Base-by-base conservation (phyloP, 2,888 invertebrate genomes). In the Neria commutata region DNA sequence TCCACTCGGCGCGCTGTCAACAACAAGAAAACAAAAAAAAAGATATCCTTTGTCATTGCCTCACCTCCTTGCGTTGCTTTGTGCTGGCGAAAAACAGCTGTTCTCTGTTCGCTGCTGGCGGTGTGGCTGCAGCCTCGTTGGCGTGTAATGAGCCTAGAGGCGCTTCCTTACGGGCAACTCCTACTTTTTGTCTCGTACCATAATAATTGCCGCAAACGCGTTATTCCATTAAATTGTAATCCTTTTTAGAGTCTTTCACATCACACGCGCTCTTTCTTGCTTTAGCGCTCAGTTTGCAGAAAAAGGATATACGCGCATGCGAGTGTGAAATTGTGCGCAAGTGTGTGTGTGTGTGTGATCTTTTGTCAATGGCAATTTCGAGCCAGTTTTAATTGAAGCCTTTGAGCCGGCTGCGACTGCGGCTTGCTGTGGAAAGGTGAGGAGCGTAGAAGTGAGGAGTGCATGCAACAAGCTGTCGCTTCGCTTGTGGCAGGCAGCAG, bases 111-210 rank as follows among this genome's bases (percentile, higher is more conserved):
- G 19, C 40, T n/a, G n/a, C n/a, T n/a, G n/a, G n/a, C n/a, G 4
- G n/a, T n/a, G n/a, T 11, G n/a, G 6, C 6, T 50, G 24, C 26
- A 17, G 16, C 21, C 16, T 49, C 24, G 52, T 8, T 14, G 4
- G 37, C 37, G 10, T 37, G 6, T 37, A 37, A 37, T 37, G 37
- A 37, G 57, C 50, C 67, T 68, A 69, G 67, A 77, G 79, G 76
- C 77, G 77, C 78, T 78, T 77, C 79, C 79, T 73, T 60, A n/a
- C 60, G 26, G 60, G 79, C 64, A 69, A 71, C 78, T 74, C 78
- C 76, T 70, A 67, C 69, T 67, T 68, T 68, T 59, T 67, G 68
- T 71, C 68, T 68, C 68, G 66, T 68, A 54, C 60, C 62, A 55
- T 24, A 52, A 34, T 29, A 11, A 42, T 10, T 42, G 29, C 62